Conservation (phyloP, 2,113 vertebrate genomes). For the Sprattus sprattus region DNA sequence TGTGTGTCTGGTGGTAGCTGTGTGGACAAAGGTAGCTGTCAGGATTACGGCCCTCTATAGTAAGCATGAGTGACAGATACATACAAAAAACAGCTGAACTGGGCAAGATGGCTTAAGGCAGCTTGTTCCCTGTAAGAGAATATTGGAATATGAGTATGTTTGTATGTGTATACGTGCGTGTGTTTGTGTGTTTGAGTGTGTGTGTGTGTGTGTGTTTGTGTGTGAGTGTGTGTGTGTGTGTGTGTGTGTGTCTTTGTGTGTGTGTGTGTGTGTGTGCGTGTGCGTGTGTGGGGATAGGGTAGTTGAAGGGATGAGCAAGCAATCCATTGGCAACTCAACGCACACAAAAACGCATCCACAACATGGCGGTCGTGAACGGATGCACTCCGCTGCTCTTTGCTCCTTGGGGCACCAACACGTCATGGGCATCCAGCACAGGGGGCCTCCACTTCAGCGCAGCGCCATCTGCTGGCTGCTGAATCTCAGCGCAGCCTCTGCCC, state of each 20-base stretch:
- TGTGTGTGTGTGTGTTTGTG: too few relatives aligned
- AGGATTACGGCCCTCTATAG: conserved; percentile 54
- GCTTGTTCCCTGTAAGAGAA: background rate
- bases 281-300: background rate
- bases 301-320: background rate
- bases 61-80: conserved; percentile 43
- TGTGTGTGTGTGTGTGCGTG: background rate
- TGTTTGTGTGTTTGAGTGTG: too few relatives aligned
- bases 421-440: conserved; percentile 34
- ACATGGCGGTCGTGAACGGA: background rate
- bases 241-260: too few relatives aligned
- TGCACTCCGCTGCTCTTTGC: conserved; percentile 33
- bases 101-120: background rate
- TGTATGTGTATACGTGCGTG: too few relatives aligned
- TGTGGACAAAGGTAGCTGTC: conserved; percentile 54
- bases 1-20: background rate
- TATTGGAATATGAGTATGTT: conserved; percentile 16
- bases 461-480: conserved; percentile 37
- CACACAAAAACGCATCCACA: background rate
- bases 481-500: conserved; percentile 19
- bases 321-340: background rate
- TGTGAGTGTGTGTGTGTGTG: too few relatives aligned
- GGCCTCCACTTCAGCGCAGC: conserved; percentile 9
- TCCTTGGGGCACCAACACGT: background rate
- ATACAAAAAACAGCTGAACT: conserved; percentile 33